Base-by-base conservation (phyloP, 2,797 vertebrate genomes). In the Myotis myotis region DNA sequence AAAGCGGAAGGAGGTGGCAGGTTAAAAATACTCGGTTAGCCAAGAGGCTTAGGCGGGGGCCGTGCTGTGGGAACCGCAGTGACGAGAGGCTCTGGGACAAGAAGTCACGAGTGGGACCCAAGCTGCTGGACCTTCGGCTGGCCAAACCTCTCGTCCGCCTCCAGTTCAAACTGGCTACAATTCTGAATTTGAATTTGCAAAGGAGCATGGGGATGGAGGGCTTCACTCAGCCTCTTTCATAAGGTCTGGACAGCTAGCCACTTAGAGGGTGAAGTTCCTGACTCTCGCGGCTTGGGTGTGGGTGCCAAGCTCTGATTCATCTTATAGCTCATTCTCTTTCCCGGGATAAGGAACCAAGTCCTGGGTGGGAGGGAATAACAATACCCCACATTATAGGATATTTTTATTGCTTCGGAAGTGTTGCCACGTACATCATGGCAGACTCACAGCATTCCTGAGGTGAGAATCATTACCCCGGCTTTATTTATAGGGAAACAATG, bases 1-100 rank as follows among this genome's bases (percentile, higher is more conserved):
- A 97, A 97, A 97, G 97, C 92, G 70, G 97, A 96, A 96, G 97
- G 95, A 98, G 95, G 97, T 96, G 85, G 95, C n/a, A 95, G 97
- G 97, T 98, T 98, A 96, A 96, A 97, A 97, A 96, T 30, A 96
- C 92, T 93, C 96, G 74, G 76, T 97, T 53, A 95, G 97, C 96
- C 96, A 97, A 97, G 96, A 96, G 93, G 76, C 96, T 97, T 87
- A 89, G 97, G 80, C 96, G 97, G 92, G 95, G 95, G 96, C 87
- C 3, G 1, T 78, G 51, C 97, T 95, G 12, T 23, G 95, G 97
- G 96, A 97, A 95, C 92, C 79, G 92, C 74, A 90, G 96, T 71
- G 96, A 71, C 1, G 80, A 84, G 64, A 80, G 66, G 44, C 89
- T 75, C 68, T 25, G 44, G 74, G 23, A 33, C 44, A 49, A 66